phyloP scores from a whole-genome alignment of 2,888 invertebrate species.

The Papilio demoleus region DNA sequence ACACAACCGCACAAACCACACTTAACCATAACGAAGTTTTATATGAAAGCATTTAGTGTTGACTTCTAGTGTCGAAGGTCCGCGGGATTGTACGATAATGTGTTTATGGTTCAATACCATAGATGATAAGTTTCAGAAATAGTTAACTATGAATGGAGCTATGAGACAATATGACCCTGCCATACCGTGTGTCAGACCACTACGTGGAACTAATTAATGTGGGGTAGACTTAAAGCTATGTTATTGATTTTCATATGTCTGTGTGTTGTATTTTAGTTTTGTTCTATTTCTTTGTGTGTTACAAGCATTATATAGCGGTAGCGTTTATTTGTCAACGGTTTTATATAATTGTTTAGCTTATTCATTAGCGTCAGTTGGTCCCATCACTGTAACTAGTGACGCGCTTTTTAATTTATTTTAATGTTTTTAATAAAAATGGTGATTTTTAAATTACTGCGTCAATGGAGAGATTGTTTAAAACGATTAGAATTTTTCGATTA shows the following conservation, averaged over 20 bases:
- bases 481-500: no score
- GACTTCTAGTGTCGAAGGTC: neutral
- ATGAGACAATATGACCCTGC: no score
- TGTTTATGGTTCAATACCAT: no score
- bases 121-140: no score
- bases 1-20: slow-evolving; percentile 13
- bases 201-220: no score
- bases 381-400: neutral
- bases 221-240: no score
- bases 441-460: neutral
- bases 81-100: no score
- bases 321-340: slow-evolving; percentile 27
- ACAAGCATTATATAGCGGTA: neutral
- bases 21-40: neutral
- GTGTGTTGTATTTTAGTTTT: neutral
- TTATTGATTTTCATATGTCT: neutral
- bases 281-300: neutral
- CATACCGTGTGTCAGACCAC: no score
- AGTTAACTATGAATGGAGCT: no score
- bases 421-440: neutral
- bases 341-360: slow-evolving; percentile 21
- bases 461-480: neutral
- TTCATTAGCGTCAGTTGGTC: slow-evolving; percentile 21
- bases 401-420: slow-evolving; percentile 1
- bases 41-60: neutral